Conservation (phyloP, 2,888 invertebrate genomes). For the Blastobasis adustella region DNA sequence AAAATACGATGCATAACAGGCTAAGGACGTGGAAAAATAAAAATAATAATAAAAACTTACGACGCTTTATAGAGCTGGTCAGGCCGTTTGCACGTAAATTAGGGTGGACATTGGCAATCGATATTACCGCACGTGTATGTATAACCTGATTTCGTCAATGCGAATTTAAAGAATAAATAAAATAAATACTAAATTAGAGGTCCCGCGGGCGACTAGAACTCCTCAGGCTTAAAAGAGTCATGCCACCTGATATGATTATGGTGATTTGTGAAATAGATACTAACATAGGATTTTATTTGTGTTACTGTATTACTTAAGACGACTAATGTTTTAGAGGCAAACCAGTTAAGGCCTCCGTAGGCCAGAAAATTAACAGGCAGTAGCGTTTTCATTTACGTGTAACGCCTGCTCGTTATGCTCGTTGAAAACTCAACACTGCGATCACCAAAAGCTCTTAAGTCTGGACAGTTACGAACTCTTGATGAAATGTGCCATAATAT, state of each 20-base stretch:
- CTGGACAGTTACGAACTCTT: no score
- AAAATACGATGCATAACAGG: conserved; percentile 18
- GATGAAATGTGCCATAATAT: no score
- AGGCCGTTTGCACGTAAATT: background rate
- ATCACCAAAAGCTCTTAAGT: no score
- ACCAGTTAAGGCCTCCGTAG: no score
- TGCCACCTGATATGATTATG: background rate
- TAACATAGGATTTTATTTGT: no score
- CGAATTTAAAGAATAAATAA: no score
- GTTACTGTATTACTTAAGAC: background rate
- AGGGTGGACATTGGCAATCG: background rate
- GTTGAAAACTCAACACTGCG: no score
- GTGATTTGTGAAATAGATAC: background rate
- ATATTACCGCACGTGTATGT: background rate
- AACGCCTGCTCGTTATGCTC: no score
- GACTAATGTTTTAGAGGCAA: background rate
- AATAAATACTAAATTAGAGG: background rate
- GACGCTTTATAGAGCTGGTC: background rate
- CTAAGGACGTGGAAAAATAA: conserved; percentile 10
- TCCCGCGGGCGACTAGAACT: background rate
- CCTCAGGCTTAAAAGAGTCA: background rate
- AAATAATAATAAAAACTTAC: conserved; percentile 5
- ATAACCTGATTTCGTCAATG: no score
- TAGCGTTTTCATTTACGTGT: no score
- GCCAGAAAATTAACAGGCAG: background rate